phyloP scores from a whole-genome alignment of 2,797 vertebrate species.

The Sebastolobus altivelis region DNA sequence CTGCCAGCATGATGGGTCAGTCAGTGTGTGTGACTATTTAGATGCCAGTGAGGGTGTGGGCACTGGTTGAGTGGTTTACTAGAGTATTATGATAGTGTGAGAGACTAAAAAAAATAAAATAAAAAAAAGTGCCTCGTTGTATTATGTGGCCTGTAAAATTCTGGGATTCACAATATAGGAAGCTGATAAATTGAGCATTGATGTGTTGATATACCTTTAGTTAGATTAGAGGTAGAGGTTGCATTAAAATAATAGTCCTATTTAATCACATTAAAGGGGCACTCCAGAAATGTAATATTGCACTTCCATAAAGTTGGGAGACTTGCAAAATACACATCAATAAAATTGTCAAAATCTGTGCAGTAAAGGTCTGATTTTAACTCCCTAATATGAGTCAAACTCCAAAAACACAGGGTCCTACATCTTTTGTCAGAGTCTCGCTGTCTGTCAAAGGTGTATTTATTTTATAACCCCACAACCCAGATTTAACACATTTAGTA shows the following conservation, averaged over 20 bases:
- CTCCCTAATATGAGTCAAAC: background rate
- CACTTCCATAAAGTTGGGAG: background rate
- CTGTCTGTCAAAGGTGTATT: background rate
- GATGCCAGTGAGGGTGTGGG: slow-evolving; percentile 38
- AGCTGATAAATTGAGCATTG: background rate
- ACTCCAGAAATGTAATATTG: background rate
- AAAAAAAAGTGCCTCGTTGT: background rate
- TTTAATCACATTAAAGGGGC: background rate
- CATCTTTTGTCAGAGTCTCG: background rate
- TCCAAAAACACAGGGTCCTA: background rate
- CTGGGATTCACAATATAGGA: background rate
- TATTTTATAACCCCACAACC: background rate
- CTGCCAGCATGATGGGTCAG: slow-evolving; percentile 24
- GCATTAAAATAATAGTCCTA: background rate
- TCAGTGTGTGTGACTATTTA: slow-evolving; percentile 40
- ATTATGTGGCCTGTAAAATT: background rate
- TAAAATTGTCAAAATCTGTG: background rate
- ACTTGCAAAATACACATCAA: background rate
- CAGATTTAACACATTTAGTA: no score
- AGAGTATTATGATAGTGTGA: background rate
- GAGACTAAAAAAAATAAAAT: background rate
- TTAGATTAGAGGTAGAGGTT: background rate
- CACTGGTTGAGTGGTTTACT: background rate
- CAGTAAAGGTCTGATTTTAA: background rate
- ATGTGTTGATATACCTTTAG: background rate